Percentiles rank a stretch among this genome's conserved stretches.
phyloP scores from a whole-genome alignment of 2,888 invertebrate genomes.

The Leptodirus hochenwartii region DNA sequence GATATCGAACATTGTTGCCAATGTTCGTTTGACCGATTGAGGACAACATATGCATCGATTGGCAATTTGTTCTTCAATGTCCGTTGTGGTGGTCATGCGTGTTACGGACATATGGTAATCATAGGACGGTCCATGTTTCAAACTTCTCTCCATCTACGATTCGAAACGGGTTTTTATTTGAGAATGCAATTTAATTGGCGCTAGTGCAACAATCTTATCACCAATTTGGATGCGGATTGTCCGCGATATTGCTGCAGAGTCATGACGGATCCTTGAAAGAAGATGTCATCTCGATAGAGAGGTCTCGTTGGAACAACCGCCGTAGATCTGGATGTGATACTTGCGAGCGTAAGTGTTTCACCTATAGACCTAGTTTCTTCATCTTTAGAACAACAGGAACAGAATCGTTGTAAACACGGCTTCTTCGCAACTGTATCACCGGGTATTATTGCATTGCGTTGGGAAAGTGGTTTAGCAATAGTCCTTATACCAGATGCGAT shows the following conservation, averaged over 20 bases:
- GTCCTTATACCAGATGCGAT: too few relatives aligned
- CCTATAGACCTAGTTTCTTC: too few relatives aligned
- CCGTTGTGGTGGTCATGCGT: conserved; percentile 27
- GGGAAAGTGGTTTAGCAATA: too few relatives aligned
- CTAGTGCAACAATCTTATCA: background rate
- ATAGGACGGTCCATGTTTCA: conserved; percentile 25
- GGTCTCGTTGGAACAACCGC: too few relatives aligned
- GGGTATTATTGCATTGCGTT: too few relatives aligned
- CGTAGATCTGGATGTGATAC: too few relatives aligned
- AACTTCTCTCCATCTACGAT: too few relatives aligned
- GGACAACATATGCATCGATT: conserved; percentile 23
- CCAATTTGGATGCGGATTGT: background rate
- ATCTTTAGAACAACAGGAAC: too few relatives aligned
- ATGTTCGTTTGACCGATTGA: conserved; percentile 17
- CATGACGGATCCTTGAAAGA: conserved; percentile 31
- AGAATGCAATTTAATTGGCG: background rate
- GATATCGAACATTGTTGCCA: conserved; percentile 22
- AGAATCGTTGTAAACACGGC: too few relatives aligned
- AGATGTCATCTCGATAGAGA: conserved; percentile 51
- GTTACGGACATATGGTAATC: conserved; percentile 39
- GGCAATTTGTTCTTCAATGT: conserved; percentile 27
- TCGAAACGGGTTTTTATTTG: background rate
- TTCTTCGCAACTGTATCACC: too few relatives aligned
- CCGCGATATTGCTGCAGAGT: conserved; percentile 3
- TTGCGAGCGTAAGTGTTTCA: too few relatives aligned